These are phyloP conservation scores for Xyliphius kryptos DNA, from an alignment of 2,113 vertebrate species.

Conservation along the genomic window DNA sequence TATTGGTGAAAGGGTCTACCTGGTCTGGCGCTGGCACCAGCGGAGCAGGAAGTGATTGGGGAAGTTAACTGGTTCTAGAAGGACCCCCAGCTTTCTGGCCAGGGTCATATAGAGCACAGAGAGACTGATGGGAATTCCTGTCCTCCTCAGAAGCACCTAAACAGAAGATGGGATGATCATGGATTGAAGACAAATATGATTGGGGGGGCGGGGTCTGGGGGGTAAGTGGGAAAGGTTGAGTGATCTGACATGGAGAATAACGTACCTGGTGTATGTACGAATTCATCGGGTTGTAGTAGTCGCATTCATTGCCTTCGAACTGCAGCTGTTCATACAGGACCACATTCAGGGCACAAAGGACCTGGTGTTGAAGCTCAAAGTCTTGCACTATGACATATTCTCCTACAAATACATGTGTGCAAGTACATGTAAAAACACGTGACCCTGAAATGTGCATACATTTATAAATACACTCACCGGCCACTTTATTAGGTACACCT, in stretches of 20 bases:
- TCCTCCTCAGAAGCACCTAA: slow-evolving; percentile 84
- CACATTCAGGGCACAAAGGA: slow-evolving; percentile 81
- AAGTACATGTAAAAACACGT: too few relatives aligned
- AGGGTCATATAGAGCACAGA: slow-evolving; percentile 91
- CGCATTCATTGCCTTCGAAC: slow-evolving; percentile 89
- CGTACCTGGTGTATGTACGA: slow-evolving; percentile 94
- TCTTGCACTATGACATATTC: slow-evolving; percentile 69
- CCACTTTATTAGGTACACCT: too few relatives aligned
- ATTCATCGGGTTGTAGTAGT: slow-evolving; percentile 96
- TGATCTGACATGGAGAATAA: too few relatives aligned
- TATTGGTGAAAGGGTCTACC: too few relatives aligned
- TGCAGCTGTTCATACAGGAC: slow-evolving; percentile 90
- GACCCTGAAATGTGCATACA: too few relatives aligned
- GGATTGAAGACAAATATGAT: too few relatives aligned
- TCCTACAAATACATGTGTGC: slow-evolving; percentile 49
- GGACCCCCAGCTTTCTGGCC: slow-evolving; percentile 80
- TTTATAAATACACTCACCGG: too few relatives aligned
- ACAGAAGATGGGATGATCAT: background rate
- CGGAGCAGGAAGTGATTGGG: slow-evolving; percentile 91
- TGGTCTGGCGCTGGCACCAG: slow-evolving; percentile 82
- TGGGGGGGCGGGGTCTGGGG: too few relatives aligned
- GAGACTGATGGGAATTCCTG: slow-evolving; percentile 95
- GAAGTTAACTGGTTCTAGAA: slow-evolving; percentile 91
- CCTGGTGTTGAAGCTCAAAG: slow-evolving; percentile 85
- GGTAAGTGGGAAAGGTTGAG: too few relatives aligned